Base-by-base conservation (phyloP, 2,888 invertebrate genomes). In the Arge pagana region DNA sequence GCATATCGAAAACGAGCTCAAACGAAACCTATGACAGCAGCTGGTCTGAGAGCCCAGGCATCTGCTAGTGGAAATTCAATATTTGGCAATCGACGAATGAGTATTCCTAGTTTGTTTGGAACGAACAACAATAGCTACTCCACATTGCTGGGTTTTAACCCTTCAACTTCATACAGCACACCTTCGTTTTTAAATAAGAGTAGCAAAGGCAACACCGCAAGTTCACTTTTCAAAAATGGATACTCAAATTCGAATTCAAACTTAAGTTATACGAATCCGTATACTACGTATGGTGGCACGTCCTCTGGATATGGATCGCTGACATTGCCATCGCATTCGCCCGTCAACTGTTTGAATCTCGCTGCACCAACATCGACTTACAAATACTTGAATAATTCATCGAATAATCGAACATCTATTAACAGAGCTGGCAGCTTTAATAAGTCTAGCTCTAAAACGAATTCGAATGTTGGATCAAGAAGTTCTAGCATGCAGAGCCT, bases 221-320 rank as follows among this genome's bases (percentile, higher is more conserved):
- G 39, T 43, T 61, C 70, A 1, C 73, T 61, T 40, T 57, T 68
- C 13, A 71, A 71, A 50, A 76, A 66, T 61, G 70, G 74, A n/a
- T 79, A 77, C 56, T 72, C 77, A 2, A 73, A 66, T 53, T 72
- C 73, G 3, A 59, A 65, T 7, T 70, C 64, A 23, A 80, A 74
- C 60, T 74, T 81, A 3, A 81, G 78, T 59, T 80, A 78, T 62
- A 74, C 74, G 35, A 80, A 79, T 61, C 74, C 77, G 2, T 80
- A 79, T 53, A 77, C 77, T 2, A 77, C 83, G 50, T 85, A 86
- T 55, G 84, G 85, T 3, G 84, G 85, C 24, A 84, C 84, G 0
- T 76, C 82, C 55, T 84, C 85, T 3, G 87, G 86, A 4, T 88
- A 88, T 65, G 87, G 87, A 7, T 85, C 86, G 40, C 78, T 87